These are phyloP conservation scores for Noctua pronuba DNA, from an alignment of 2,888 invertebrate species.

Conservation along the genomic window DNA sequence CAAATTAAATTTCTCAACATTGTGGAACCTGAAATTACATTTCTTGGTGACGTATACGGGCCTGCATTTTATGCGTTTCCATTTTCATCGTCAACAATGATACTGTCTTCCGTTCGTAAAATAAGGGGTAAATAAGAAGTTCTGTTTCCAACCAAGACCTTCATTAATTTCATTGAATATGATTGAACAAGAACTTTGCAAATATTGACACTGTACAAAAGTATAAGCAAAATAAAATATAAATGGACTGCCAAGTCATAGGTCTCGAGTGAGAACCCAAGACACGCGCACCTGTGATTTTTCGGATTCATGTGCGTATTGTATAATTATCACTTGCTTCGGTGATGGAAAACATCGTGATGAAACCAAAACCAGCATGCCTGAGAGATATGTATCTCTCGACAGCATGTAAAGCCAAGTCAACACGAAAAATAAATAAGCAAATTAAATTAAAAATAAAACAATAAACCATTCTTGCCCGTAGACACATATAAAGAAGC, in stretches of 20 bases:
- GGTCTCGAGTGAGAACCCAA: no score
- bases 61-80: conserved; percentile 24
- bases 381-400: no score
- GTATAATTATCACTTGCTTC: no score
- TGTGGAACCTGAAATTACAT: conserved; percentile 51
- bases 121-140: conserved; percentile 2
- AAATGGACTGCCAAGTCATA: no score
- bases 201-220: neutral
- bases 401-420: no score
- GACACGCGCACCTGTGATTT: no score
- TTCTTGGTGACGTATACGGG: conserved; percentile 25
- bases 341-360: no score
- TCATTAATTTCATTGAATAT: neutral
- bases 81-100: conserved; percentile 30
- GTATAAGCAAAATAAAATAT: neutral
- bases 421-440: neutral
- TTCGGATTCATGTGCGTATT: no score
- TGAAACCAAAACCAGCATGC: no score
- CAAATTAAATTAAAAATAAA: neutral
- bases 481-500: neutral
- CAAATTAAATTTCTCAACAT: conserved; percentile 57
- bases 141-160: neutral
- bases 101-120: neutral
- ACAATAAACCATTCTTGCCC: neutral
- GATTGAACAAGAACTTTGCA: neutral